A percentile compares a stretch with the other conserved stretches of the same genome.
Conservation (phyloP, 2,888 invertebrate genomes). For the Ferdinandea cuprea region DNA sequence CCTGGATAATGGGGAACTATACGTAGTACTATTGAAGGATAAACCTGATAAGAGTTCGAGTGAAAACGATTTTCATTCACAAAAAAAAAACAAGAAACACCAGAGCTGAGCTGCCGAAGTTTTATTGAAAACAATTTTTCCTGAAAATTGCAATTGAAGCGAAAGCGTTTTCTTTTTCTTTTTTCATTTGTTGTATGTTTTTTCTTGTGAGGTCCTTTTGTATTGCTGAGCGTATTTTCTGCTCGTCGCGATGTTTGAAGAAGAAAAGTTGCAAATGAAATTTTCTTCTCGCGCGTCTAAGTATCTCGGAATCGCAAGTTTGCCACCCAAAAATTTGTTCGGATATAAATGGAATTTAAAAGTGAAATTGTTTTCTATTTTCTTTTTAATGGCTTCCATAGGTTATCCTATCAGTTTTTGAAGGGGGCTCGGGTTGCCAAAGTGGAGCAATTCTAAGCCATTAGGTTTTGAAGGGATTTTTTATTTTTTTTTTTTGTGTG, state of each 20-base stretch:
- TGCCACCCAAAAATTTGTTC: constrained; percentile 55
- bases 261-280: constrained; percentile 53
- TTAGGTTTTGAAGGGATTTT: constrained; percentile 28
- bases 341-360: constrained; percentile 67
- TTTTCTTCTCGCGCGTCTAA: constrained; percentile 41
- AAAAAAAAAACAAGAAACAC: not conserved
- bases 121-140: constrained; percentile 70
- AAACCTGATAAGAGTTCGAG: constrained; percentile 69
- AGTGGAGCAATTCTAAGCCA: constrained; percentile 38
- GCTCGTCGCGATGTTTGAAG: constrained; percentile 10
- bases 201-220: not conserved
- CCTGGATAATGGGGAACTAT: constrained; percentile 57
- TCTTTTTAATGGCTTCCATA: constrained; percentile 43
- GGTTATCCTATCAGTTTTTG: constrained; percentile 27
- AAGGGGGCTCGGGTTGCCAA: not conserved
- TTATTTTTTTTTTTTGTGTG: not conserved
- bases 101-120: constrained; percentile 17
- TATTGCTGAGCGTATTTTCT: not conserved
- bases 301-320: constrained; percentile 17
- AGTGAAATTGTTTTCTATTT: constrained; percentile 67
- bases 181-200: constrained; percentile 8
- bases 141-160: constrained; percentile 63
- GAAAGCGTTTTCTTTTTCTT: constrained; percentile 36
- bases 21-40: constrained; percentile 57
- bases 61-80: constrained; percentile 60